Base-by-base conservation (phyloP, 2,888 invertebrate species). In the Zygothrica quintamaculata region DNA sequence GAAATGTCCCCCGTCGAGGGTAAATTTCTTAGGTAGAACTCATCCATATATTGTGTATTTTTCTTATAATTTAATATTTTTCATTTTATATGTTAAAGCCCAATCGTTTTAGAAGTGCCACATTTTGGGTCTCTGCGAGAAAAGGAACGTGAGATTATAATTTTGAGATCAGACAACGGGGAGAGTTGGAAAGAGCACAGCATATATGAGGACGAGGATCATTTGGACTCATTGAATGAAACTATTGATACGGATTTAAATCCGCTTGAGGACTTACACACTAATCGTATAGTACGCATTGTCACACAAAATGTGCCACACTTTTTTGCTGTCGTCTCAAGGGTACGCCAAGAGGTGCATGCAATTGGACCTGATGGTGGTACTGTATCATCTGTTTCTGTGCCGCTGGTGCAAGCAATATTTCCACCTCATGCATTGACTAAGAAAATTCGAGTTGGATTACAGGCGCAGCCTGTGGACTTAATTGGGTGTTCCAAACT, bases 111-210 rank as follows among this genome's bases (percentile, higher is more conserved):
- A 82, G 98, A 99, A 91, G 96, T 99, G 69, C 99, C 99, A 0
- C 99, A 99, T 92, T 99, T 98, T 92, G 99, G 99, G 0, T 97
- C 99, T 0, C 92, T 98, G 52, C 94, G 97, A 59, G 98, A 97
- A 60, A 95, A 95, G 77, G 99, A 99, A 90, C 94, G 99, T 3
- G 99, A 99, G 93, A 97, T 99, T 44, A 96, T 99, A 31, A 96
- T 99, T 74, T 92, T 99, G 67, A 94, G 99, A 44, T 98, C 98
- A 2, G 99, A 99, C 91, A 98, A 99, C 86, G 99, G 99, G 12
- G 98, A 99, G 91, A 97, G 96, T 25, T 99, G 99, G 99, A 96
- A 97, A 72, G 99, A 99, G 89, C 99, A 99, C 90, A 95, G 95
- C 31, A 91, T 96, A 62, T 95, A 95, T 87, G 96, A 96, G 58